phyloP scores from a whole-genome alignment of 2,797 vertebrate species.

The Parauchenoglanis punctatus region DNA sequence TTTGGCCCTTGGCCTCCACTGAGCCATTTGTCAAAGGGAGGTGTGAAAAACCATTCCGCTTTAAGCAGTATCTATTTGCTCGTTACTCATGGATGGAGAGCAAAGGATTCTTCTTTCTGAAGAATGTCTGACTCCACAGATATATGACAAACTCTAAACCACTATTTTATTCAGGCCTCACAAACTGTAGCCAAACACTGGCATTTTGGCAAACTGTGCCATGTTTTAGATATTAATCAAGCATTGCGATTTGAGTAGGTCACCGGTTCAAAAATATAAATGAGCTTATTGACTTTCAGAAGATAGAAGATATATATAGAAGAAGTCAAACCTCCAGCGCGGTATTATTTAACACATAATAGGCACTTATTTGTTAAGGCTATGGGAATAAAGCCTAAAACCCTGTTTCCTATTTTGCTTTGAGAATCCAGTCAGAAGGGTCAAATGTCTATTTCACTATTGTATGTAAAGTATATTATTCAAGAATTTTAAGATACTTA shows the following conservation, averaged over 20 bases:
- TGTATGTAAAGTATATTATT: neutral
- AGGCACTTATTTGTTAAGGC: neutral
- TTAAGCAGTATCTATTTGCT: slow-evolving; percentile 68
- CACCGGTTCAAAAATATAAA: slow-evolving; percentile 1
- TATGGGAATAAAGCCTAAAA: neutral
- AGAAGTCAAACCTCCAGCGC: neutral
- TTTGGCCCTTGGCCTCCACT: slow-evolving; percentile 70
- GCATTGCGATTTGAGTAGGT: slow-evolving; percentile 1
- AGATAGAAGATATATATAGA: slow-evolving; percentile 5
- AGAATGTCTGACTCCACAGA: slow-evolving; percentile 43
- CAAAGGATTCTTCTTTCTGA: slow-evolving; percentile 47
- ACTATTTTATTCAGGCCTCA: neutral
- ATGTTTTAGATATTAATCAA: neutral
- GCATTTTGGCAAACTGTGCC: neutral
- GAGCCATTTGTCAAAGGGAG: slow-evolving; percentile 71
- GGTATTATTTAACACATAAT: neutral
- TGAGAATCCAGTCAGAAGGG: neutral
- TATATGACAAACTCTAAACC: neutral
- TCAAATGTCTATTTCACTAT: neutral
- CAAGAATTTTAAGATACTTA: neutral
- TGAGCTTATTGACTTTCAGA: slow-evolving; percentile 8
- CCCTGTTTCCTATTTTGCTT: neutral
- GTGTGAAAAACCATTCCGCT: slow-evolving; percentile 71
- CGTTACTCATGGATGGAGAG: slow-evolving; percentile 70
- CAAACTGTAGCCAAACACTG: neutral